Base-by-base conservation (phyloP, 1,140 invertebrate genomes). In the Drosophila varians region DNA sequence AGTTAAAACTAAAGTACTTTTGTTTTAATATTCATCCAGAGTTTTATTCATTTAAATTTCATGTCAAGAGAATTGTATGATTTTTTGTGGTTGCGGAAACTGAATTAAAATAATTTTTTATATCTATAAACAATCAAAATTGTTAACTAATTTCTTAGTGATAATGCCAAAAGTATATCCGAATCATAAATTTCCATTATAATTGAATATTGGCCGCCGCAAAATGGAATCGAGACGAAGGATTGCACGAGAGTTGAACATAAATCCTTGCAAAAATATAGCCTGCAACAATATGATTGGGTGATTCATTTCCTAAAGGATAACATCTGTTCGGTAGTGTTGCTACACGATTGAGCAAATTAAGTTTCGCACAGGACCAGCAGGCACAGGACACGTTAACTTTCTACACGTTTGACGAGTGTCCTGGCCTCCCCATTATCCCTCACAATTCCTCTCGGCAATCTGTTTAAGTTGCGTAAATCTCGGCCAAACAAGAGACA, bases 391-490 rank as follows among this genome's bases (percentile, higher is more conserved):
- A 60, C 60, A 58, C 42, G 38, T 46, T 68, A 47, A 58, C 62
- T 45, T 68, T 38, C 43, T 55, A 75, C 55, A 72, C 45, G 43
- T 73, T 57, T 61, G 62, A 64, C 43, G 71, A 34, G 48, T 16
- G 34, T 43, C 61, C 38, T 49, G 7, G 25, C 25, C 34, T 6
- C 69, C 53, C 16, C 23, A 25, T 12, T 14, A 60, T 56, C 36
- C 25, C 25, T 60, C 34, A 61, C 62, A 65, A 74, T 45, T 72
- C 53, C 65, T 75, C 66, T 72, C 77, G 75, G 71, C 74, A 83
- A 83, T 77, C 78, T 77, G 70, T 74, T 83, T 52, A 74, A 74
- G 74, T 74, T 83, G 74, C 78, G 75, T 84, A 75, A 84, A 83
- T 83, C 77, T 74, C 60, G 64, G 70, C 40, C 49, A 69, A 78